Evolutionary conservation across 1,140 invertebrate species (phyloP).

Genomic region (Solenopsis fugax): DNA sequence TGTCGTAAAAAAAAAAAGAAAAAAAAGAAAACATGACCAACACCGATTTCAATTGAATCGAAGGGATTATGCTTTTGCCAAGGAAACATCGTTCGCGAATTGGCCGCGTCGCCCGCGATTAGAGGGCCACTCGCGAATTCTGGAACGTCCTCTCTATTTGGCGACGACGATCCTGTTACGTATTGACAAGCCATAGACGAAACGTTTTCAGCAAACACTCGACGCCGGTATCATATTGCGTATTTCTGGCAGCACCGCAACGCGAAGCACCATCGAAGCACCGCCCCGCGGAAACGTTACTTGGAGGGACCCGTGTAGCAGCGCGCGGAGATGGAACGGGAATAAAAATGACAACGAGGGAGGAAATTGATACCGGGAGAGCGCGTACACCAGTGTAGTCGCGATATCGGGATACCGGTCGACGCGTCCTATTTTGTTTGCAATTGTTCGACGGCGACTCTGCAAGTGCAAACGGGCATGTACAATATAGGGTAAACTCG

Average conservation of each 20-base stretch:
- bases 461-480: background rate
- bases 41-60: background rate
- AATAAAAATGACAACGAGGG: constrained; percentile 9
- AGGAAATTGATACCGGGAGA: constrained; percentile 27
- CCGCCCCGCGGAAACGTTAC: background rate
- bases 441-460: background rate
- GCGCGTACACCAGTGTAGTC: background rate
- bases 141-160: constrained; percentile 18
- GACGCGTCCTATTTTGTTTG: constrained; percentile 11
- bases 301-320: background rate
- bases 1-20: background rate
- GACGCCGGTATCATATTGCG: constrained; percentile 16
- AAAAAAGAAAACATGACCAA: constrained; percentile 19
- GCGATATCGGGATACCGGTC: constrained; percentile 4
- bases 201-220: constrained; percentile 43
- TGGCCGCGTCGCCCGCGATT: background rate
- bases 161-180: constrained; percentile 24
- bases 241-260: constrained; percentile 28
- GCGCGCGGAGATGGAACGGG: background rate
- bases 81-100: background rate
- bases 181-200: constrained; percentile 15
- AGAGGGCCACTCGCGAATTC: background rate
- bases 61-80: background rate
- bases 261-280: background rate
- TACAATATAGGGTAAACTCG: too few species aligned